Conservation (phyloP, 2,888 invertebrate species). For the Mythimna pallens region DNA sequence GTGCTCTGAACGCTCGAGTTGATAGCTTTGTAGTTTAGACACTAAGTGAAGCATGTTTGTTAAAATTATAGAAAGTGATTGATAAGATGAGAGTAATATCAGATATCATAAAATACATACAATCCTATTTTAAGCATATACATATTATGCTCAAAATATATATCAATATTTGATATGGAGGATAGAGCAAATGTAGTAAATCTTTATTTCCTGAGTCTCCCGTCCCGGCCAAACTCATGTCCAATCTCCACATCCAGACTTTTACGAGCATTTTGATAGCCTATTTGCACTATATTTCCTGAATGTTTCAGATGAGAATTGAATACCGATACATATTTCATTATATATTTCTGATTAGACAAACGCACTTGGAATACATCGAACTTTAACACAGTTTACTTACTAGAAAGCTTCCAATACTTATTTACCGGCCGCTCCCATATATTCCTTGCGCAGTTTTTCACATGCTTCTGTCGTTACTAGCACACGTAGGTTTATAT, state of each 20-base stretch:
- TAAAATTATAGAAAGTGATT: too few species aligned
- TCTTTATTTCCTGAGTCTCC: not conserved
- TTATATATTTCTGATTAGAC: not conserved
- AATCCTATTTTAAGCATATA: too few species aligned
- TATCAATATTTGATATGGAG: too few species aligned
- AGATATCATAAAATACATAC: too few species aligned
- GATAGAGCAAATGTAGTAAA: too few species aligned
- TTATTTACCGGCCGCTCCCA: conserved; percentile 4
- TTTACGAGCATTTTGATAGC: not conserved
- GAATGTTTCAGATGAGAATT: not conserved
- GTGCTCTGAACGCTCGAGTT: not conserved
- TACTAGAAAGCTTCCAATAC: not conserved
- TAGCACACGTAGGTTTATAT: conserved; percentile 2
- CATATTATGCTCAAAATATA: too few species aligned
- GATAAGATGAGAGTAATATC: too few species aligned
- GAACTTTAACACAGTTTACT: not conserved
- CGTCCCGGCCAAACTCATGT: too few species aligned
- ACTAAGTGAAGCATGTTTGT: not conserved
- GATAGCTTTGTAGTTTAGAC: not conserved
- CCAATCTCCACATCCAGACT: conserved; percentile 1
- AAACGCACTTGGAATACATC: not conserved
- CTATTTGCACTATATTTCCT: not conserved
- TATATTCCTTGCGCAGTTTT: conserved; percentile 42
- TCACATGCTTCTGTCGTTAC: conserved; percentile 32
- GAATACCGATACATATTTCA: not conserved